Conservation (phyloP, 1,140 invertebrate species). For the Conus ventricosus region DNA sequence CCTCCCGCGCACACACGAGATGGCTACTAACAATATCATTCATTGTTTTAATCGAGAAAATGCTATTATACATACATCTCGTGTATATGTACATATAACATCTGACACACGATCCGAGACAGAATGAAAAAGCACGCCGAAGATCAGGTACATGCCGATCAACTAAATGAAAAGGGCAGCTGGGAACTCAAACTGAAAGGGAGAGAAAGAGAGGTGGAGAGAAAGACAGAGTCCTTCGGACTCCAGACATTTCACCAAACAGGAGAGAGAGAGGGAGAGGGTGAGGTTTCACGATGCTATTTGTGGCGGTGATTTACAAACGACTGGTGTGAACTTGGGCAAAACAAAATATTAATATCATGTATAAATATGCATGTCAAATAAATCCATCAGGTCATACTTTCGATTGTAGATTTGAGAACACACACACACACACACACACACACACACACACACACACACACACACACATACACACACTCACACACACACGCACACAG, state of each 20-base stretch:
- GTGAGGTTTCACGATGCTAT: not conserved
- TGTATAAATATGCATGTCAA: not conserved
- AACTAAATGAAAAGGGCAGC: not conserved
- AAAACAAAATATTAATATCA: not conserved
- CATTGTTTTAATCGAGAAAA: not conserved
- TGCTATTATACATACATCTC: not conserved
- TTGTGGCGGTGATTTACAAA: not conserved
- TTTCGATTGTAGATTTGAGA: not conserved
- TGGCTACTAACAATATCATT: not conserved
- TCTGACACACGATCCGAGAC: not conserved
- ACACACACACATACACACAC: too few relatives aligned
- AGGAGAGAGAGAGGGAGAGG: slow-evolving; percentile 1
- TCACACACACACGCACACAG: too few relatives aligned
- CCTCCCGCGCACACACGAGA: not conserved
- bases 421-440: not conserved
- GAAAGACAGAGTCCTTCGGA: not conserved
- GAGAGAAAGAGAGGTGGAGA: slow-evolving; percentile 4
- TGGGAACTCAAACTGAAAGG: not conserved
- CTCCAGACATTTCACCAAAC: not conserved
- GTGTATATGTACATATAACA: not conserved
- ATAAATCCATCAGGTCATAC: not conserved
- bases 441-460: too few relatives aligned
- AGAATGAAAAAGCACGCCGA: not conserved
- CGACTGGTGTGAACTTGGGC: not conserved
- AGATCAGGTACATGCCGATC: not conserved